Base-by-base conservation (phyloP, 2,113 vertebrate species). In the Choloepus hoffmanni region DNA sequence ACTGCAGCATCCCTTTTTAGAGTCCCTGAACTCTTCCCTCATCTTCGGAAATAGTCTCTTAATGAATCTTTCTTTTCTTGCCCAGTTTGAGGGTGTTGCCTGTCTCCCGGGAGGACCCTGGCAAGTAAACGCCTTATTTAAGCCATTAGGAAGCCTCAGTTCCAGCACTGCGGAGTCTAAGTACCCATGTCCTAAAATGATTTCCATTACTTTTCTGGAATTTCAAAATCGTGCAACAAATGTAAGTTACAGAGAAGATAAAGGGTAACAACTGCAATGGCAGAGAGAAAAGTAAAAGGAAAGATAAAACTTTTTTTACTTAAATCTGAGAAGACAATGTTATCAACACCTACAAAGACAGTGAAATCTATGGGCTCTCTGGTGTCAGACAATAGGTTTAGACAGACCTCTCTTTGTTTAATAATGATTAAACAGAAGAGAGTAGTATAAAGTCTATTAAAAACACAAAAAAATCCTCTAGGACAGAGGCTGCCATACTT, bases 301-400 rank as follows among this genome's bases (percentile, higher is more conserved):
- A 92, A 97, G 94, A 93, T 83, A 96, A 97, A 97, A 97, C 36
- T 78, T 58, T 6, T 91, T 19, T 77, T 28, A 83, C 26, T 76
- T 81, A 30, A 85, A 30, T n/a, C 19, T 30, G 60, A 67, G 7
- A 82, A 73, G 28, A 55, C 76, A 14, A 63, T 2, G 55, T 63
- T 60, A 94, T 40, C 58, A 84, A 9, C 11, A 55, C n/a, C 36
- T 62, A 26, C 6, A 77, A 33, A 73, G 16, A 79, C 15, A 23
- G 24, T n/a, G 18, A 50, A 43, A 53, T 68, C 63, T 23, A 10
- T 8, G 4, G 89, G 6, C 33, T n/a, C 18, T 89, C 48, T 14
- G 5, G 8, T 48, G 7, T 50, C 82, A 94, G 84, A 63, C 2
- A 36, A 77, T 9, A 15, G n/a, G 26, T 83, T 83, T 91, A 82